Percentiles rank a stretch among this genome's conserved stretches.
These are phyloP conservation scores for Microctonus brassicae DNA, from an alignment of 2,888 invertebrate species.

Conservation along the genomic window DNA sequence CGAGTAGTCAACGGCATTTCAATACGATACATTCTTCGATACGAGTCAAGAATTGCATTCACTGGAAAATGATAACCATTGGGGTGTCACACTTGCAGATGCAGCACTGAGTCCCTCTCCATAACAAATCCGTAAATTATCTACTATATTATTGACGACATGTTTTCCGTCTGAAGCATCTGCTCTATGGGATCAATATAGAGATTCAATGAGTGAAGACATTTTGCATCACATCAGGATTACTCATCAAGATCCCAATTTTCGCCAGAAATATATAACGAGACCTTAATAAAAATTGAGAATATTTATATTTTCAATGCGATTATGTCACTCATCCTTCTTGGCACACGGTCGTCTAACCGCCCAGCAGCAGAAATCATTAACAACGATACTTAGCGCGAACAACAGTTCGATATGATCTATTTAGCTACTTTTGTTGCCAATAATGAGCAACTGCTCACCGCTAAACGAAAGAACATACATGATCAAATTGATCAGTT, in stretches of 20 bases:
- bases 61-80: conserved; percentile 56
- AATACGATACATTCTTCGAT: conserved; percentile 62
- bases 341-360: conserved; percentile 52
- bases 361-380: conserved; percentile 47
- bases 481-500: conserved; percentile 52
- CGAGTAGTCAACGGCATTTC: conserved; percentile 62
- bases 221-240: conserved; percentile 2
- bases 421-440: conserved; percentile 11
- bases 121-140: conserved; percentile 50
- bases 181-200: conserved; percentile 28
- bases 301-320: conserved; percentile 59
- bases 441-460: conserved; percentile 23
- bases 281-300: conserved; percentile 56
- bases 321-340: conserved; percentile 43
- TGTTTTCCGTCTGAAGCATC: too few relatives aligned
- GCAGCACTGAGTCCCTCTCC: conserved; percentile 40
- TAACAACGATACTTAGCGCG: conserved; percentile 58
- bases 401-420: conserved; percentile 50
- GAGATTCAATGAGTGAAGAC: conserved; percentile 19
- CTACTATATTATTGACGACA: conserved; percentile 45
- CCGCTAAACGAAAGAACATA: conserved; percentile 33
- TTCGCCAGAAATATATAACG: conserved; percentile 51
- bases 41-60: conserved; percentile 60
- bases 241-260: neutral
- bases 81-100: conserved; percentile 49